Conservation (phyloP, 2,113 vertebrate species). For the Mirounga angustirostris region DNA sequence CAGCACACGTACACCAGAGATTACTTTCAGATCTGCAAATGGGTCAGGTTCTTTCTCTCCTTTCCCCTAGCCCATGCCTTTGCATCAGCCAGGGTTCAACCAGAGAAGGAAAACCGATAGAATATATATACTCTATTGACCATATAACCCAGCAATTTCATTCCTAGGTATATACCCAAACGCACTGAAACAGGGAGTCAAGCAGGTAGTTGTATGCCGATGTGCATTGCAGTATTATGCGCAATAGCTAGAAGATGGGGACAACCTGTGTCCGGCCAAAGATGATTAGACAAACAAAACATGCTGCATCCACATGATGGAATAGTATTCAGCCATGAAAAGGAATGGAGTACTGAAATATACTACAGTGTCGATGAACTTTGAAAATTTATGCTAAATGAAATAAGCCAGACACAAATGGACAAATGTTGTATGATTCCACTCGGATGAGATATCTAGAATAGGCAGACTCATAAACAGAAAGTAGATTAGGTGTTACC, state of each 20-base stretch:
- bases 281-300: neutral
- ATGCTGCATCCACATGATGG: neutral
- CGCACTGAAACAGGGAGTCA: neutral
- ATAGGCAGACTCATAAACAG: neutral
- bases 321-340: constrained; percentile 24
- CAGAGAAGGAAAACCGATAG: neutral
- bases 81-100: neutral
- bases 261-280: neutral
- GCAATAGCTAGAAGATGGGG: neutral
- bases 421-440: neutral
- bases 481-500: neutral
- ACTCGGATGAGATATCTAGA: neutral
- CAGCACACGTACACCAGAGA: neutral
- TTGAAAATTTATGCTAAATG: neutral
- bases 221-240: neutral
- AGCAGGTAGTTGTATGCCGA: neutral
- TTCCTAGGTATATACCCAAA: neutral
- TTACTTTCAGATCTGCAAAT: neutral
- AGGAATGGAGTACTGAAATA: neutral
- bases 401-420: neutral
- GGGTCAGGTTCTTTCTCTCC: neutral
- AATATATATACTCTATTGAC: neutral
- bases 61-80: neutral
- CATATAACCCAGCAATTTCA: neutral
- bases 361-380: neutral